Conservation (phyloP, 2,797 vertebrate species). For the Tapera naevia region DNA sequence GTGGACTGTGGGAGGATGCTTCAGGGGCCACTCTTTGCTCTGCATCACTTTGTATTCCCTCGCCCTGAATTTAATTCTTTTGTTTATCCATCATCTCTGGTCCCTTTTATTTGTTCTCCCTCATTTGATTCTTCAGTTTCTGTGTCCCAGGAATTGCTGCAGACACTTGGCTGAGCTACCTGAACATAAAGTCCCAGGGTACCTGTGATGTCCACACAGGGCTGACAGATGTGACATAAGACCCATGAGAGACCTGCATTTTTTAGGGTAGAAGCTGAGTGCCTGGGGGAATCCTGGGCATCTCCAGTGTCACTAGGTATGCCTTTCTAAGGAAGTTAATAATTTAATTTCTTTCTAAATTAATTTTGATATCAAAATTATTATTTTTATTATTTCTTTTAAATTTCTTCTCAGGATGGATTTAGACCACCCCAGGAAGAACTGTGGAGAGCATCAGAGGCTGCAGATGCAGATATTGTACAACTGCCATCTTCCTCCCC, state of each 20-base stretch:
- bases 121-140: not conserved
- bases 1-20: not conserved
- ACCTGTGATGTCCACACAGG: not conserved
- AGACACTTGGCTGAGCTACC: not conserved
- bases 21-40: not conserved
- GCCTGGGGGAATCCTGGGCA: not conserved
- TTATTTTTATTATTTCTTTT: not conserved
- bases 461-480: not conserved
- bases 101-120: not conserved
- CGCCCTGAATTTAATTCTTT: not conserved
- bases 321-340: not conserved
- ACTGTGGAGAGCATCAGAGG: not conserved
- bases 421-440: not conserved
- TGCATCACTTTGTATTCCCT: not conserved
- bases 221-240: not conserved
- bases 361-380: not conserved
- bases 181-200: not conserved
- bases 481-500: not conserved
- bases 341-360: not conserved
- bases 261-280: not conserved
- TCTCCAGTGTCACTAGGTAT: accelerated
- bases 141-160: not conserved
- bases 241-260: not conserved
- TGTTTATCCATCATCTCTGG: not conserved
- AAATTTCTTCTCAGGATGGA: not conserved